A percentile compares a stretch with the other conserved stretches of the same genome.
These are phyloP conservation scores for Pachyramphus minor DNA, from an alignment of 2,113 vertebrate species.

Conservation along the genomic window DNA sequence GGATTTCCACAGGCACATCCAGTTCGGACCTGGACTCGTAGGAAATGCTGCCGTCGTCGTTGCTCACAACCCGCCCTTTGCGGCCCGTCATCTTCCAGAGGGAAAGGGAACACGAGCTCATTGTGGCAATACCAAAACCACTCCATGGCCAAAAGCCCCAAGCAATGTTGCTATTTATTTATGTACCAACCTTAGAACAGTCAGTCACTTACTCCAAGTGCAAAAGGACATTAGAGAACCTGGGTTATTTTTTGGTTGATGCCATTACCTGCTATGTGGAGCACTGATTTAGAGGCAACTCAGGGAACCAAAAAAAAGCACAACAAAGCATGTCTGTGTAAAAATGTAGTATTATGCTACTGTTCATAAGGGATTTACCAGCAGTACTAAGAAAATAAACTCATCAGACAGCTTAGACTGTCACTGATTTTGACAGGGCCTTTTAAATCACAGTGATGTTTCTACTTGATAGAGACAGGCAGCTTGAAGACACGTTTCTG, in stretches of 20 bases:
- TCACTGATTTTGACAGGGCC: neutral
- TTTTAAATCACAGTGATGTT: neutral
- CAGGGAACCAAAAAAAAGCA: neutral
- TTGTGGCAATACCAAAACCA: neutral
- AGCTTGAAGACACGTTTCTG: neutral
- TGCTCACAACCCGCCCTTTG: conserved; percentile 95
- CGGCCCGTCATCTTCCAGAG: conserved; percentile 91
- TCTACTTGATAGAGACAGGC: neutral
- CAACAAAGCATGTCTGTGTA: neutral
- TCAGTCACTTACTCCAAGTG: neutral
- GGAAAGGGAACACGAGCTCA: neutral
- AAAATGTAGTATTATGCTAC: neutral
- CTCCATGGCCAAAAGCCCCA: neutral
- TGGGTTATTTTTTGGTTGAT: neutral
- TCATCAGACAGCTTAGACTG: neutral
- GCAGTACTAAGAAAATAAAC: neutral
- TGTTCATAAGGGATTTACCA: neutral
- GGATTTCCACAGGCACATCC: conserved; percentile 95
- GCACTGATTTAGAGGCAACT: neutral
- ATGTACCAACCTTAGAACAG: neutral
- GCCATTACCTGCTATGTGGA: neutral
- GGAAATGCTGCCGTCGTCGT: conserved; percentile 95
- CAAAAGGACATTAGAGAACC: neutral
- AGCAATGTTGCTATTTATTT: neutral
- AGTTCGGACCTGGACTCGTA: conserved; percentile 95